Evolutionary conservation across 2,797 vertebrate genomes (phyloP).

Genomic region (Thalassophryne amazonica): DNA sequence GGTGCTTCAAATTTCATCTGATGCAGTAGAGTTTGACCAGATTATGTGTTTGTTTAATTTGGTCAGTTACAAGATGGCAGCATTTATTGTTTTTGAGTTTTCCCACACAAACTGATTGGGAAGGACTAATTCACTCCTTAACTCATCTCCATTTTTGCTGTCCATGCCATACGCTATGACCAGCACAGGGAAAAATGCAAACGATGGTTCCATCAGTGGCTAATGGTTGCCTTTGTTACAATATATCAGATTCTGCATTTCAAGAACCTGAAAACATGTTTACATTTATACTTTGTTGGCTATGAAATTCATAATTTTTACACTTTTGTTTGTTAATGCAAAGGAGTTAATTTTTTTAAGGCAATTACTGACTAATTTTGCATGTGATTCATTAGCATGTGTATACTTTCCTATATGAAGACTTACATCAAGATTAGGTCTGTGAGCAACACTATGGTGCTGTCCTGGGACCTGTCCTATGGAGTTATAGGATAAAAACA

Average conservation of each 20-base stretch:
- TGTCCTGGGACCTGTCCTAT: too few relatives aligned
- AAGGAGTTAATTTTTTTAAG: slow-evolving; percentile 2
- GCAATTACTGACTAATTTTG: background rate
- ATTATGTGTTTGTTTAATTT: too few relatives aligned
- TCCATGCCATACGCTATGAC: too few relatives aligned
- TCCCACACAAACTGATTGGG: too few relatives aligned
- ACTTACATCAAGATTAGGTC: background rate
- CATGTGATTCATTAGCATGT: background rate
- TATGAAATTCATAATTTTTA: background rate
- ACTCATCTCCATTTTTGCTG: too few relatives aligned
- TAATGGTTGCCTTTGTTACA: background rate
- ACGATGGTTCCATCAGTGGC: background rate
- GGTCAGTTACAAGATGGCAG: too few relatives aligned
- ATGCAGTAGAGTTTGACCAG: too few relatives aligned
- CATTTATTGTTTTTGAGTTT: too few relatives aligned
- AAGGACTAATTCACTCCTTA: too few relatives aligned
- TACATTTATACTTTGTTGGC: slow-evolving; percentile 2
- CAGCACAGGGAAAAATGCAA: background rate
- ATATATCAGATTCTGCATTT: slow-evolving; percentile 5
- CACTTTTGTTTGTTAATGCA: background rate
- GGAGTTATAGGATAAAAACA: too few relatives aligned
- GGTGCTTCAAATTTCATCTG: too few relatives aligned
- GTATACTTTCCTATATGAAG: background rate
- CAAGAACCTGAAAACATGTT: background rate
- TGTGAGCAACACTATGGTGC: too few relatives aligned